Evolutionary conservation across 2,888 invertebrate species (phyloP).

Genomic region (Hirudinaria manillensis): DNA sequence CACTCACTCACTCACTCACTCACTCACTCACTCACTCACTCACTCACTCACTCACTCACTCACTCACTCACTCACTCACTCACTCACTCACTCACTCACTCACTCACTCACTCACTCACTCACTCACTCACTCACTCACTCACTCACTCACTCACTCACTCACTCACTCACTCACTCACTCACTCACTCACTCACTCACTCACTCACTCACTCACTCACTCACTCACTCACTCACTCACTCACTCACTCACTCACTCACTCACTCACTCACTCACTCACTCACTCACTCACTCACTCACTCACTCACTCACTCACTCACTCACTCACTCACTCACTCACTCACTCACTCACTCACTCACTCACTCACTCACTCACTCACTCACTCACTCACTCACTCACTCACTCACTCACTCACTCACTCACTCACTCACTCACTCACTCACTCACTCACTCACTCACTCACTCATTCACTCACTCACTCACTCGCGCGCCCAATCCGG

Average conservation of each 20-base stretch:
- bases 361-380: slow-evolving; percentile 26
- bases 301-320: background rate
- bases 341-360: slow-evolving; percentile 24
- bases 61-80: slow-evolving; percentile 1
- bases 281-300: slow-evolving; percentile 13
- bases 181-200: background rate
- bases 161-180: slow-evolving; percentile 28
- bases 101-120: background rate
- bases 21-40: slow-evolving; percentile 23
- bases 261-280: slow-evolving; percentile 7
- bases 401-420: background rate
- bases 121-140: slow-evolving; percentile 20
- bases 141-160: slow-evolving; percentile 21
- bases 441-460: slow-evolving; percentile 17
- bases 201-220: slow-evolving; percentile 37
- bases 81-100: slow-evolving; percentile 4
- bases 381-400: slow-evolving; percentile 18
- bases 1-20: slow-evolving; percentile 1
- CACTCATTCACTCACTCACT: slow-evolving; percentile 24
- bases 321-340: background rate
- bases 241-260: slow-evolving; percentile 28
- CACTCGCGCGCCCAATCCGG: background rate
- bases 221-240: slow-evolving; percentile 1
- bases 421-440: slow-evolving; percentile 37
- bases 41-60: slow-evolving; percentile 24